Base-by-base conservation (phyloP, 2,797 vertebrate species). In the Sebastes minor region DNA sequence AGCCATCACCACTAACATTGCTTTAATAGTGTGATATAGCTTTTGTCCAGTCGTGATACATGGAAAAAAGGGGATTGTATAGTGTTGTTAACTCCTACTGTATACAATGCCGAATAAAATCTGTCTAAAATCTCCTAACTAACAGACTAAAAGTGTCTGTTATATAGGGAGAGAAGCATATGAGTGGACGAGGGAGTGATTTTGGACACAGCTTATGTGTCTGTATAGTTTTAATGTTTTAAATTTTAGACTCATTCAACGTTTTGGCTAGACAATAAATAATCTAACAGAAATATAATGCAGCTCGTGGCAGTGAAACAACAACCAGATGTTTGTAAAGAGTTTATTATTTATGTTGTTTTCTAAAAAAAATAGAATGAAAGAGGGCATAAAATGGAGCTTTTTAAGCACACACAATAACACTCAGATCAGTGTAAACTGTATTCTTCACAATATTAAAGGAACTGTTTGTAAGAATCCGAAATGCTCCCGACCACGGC, bases 1-100 rank as follows among this genome's bases (percentile, higher is more conserved):
- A 90, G 88, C 78, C 83, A 57, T 84, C 64, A 46, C 65, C 42
- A 33, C 53, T 66, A 80, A 69, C 38, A 72, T 22, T 75, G 14
- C 73, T 49, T 46, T 73, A 60, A 72, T 67, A 55, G 42, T 35
- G 12, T 33, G 35, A 74, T 71, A n/a, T 33, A 56, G 52, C 20
- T 75, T 67, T 65, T 3, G 27, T 69, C 42, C 25, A 67, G 30
- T 20, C 33, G 52, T 52, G 64, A 62, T 25, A 22, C 33, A 70
- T 76, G 32, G 46, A 57, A 71, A 57, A 57, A 67, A 62, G 14
- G 20, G n/a, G n/a, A 52, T 42, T 46, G 20, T 57, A 53, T 23
- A 18, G 8, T 74, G 2, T 20, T 57, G 33, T 64, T 73, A 30
- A 35, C 25, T 61, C 14, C 61, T 2, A 13, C 14, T 42, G 42